Conservation (phyloP, 2,888 invertebrate genomes). For the Acanthopleura granulata region DNA sequence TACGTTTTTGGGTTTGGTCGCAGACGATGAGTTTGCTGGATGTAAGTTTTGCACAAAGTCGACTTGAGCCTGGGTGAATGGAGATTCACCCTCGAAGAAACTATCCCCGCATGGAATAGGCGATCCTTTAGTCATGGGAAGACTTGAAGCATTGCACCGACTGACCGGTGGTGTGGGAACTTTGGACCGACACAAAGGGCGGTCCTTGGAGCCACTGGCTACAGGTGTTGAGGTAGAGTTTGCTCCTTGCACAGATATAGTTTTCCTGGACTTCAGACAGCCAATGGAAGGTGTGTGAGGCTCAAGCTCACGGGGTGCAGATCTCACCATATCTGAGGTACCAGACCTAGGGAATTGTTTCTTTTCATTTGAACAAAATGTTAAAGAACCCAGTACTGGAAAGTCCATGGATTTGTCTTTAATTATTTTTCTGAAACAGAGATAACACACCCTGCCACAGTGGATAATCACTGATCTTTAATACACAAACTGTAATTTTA, state of each 20-base stretch:
- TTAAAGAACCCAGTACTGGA: background rate
- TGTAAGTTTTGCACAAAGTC: slow-evolving; percentile 8
- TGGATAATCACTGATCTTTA: background rate
- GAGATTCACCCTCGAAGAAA: slow-evolving; percentile 60
- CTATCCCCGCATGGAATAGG: slow-evolving; percentile 64
- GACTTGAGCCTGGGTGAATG: slow-evolving; percentile 48
- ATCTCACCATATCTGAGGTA: no score
- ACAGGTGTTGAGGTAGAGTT: slow-evolving; percentile 16
- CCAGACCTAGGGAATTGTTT: no score
- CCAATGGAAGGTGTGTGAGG: background rate
- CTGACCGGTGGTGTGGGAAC: background rate
- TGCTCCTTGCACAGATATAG: background rate
- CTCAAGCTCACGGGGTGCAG: no score
- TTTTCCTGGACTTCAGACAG: background rate
- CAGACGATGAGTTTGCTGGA: background rate
- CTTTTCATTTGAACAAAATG: no score
- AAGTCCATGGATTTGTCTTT: background rate
- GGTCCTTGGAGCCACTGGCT: background rate
- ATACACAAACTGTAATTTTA: no score
- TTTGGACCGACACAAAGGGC: background rate
- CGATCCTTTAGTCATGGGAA: slow-evolving; percentile 31
- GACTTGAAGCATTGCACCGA: slow-evolving; percentile 4
- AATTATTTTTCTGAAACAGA: slow-evolving; percentile 7
- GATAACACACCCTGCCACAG: background rate
- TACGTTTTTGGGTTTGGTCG: background rate